Evolutionary conservation across 92 coral and sea anemone species (phyloP).

Genomic region (Epizoanthus fatuus): DNA sequence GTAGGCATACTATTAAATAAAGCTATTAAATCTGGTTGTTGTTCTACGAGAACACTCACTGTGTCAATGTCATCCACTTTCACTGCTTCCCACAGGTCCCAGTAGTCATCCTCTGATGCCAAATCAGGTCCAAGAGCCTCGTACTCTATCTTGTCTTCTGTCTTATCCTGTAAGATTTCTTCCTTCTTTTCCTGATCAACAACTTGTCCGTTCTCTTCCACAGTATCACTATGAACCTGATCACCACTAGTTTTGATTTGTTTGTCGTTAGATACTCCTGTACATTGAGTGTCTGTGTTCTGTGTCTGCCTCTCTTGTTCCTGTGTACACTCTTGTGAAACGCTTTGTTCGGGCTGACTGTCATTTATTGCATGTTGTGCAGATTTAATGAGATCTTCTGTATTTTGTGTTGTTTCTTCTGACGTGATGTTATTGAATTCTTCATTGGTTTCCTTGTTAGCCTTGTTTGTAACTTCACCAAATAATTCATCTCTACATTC

Average conservation of each 20-base stretch:
- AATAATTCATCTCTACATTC: too few species aligned
- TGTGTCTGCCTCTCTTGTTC: not conserved
- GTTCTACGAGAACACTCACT: slow-evolving; percentile 47
- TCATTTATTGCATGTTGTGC: not conserved
- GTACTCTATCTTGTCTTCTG: not conserved
- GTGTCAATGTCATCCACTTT: slow-evolving; percentile 83
- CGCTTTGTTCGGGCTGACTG: not conserved
- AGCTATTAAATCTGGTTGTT: too few species aligned
- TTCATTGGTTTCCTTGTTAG: too few species aligned
- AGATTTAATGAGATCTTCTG: not conserved
- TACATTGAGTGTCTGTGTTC: not conserved
- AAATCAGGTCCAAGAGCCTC: slow-evolving; percentile 61
- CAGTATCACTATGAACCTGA: not conserved
- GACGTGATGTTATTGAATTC: too few species aligned
- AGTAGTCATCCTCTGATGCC: slow-evolving; percentile 91
- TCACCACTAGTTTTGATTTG: not conserved
- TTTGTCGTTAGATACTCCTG: not conserved
- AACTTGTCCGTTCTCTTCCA: not conserved
- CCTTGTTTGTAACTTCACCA: too few species aligned
- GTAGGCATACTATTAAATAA: too few species aligned
- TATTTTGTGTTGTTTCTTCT: too few species aligned
- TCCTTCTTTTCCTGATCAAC: slow-evolving; percentile 17
- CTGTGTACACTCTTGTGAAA: not conserved
- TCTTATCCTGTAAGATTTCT: slow-evolving; percentile 15
- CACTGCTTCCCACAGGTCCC: slow-evolving; percentile 95